A percentile compares a stretch with the other conserved stretches of the same genome.
Evolutionary conservation across 1,140 invertebrate species (phyloP).

Genomic region (Nomia melanderi): DNA sequence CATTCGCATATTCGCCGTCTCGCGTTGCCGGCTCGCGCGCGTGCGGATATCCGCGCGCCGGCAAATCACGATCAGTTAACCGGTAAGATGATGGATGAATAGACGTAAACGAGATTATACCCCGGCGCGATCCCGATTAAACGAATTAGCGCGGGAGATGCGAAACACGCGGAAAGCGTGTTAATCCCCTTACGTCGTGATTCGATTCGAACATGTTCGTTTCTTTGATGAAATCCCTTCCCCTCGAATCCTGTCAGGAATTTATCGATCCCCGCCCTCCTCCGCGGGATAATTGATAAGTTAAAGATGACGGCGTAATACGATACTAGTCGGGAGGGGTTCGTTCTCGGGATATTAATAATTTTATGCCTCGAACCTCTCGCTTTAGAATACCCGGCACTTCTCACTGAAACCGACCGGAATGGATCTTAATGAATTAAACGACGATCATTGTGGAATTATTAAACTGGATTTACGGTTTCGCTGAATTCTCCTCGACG

Average conservation of each 20-base stretch:
- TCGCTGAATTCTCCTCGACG: too few species aligned
- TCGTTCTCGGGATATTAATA: background rate
- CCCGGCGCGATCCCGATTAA: conserved; percentile 60
- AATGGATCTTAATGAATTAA: background rate
- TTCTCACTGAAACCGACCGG: background rate
- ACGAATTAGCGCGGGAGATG: conserved; percentile 22
- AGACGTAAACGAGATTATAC: conserved; percentile 53
- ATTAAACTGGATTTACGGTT: too few species aligned
- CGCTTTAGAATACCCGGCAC: background rate
- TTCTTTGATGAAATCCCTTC: background rate
- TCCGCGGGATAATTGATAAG: background rate
- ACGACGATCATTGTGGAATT: too few species aligned
- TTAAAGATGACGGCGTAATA: background rate
- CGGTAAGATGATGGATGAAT: conserved; percentile 62
- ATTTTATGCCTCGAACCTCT: background rate
- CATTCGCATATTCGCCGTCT: conserved; percentile 64
- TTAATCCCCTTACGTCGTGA: conserved; percentile 8
- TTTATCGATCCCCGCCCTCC: background rate
- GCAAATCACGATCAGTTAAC: conserved; percentile 52
- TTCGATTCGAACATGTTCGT: conserved; percentile 16
- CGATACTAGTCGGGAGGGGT: background rate
- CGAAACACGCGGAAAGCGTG: conserved; percentile 32
- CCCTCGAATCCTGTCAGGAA: too few species aligned
- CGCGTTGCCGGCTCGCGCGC: conserved; percentile 42
- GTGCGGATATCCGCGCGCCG: conserved; percentile 29